phyloP scores from a whole-genome alignment of 2,797 vertebrate species.

The Lates japonicus region DNA sequence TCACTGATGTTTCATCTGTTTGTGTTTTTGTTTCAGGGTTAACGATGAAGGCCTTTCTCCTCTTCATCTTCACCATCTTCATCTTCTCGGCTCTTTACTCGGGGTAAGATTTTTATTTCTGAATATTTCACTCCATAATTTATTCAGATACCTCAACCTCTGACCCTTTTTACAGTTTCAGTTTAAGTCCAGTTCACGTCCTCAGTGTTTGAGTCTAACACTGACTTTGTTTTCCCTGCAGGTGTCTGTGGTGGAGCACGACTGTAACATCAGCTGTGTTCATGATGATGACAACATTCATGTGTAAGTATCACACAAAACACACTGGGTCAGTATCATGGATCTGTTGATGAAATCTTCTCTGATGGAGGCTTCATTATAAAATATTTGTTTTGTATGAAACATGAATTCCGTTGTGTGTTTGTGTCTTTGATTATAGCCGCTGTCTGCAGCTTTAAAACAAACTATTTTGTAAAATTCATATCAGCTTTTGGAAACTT shows the following conservation, averaged over 20 bases:
- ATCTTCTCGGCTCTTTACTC: conserved; percentile 73
- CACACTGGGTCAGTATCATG: too few species aligned
- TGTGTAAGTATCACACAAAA: conserved; percentile 73
- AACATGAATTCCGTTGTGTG: too few species aligned
- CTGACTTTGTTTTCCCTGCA: conserved; percentile 35
- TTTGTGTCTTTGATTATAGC: too few species aligned
- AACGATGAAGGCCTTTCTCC: conserved; percentile 72
- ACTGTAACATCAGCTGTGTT: conserved; percentile 46
- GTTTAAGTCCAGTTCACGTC: too few species aligned
- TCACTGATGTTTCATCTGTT: not conserved
- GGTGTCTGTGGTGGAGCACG: conserved; percentile 74
- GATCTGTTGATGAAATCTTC: not conserved
- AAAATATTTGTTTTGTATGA: not conserved
- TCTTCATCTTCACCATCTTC: conserved; percentile 80
- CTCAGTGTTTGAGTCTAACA: too few species aligned
- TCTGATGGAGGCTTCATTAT: not conserved
- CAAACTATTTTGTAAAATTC: too few species aligned
- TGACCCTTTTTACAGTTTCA: not conserved
- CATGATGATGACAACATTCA: conserved; percentile 50
- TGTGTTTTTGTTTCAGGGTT: conserved; percentile 70
- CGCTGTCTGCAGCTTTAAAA: too few species aligned
- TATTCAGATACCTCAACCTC: too few species aligned
- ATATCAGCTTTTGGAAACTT: not conserved
- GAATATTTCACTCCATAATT: not conserved
- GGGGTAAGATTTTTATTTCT: conserved; percentile 64